Evolutionary conservation across 2,797 vertebrate species (phyloP), one percentile per base, ranked within the genome.

Genomic region (Rallus crepitans): DNA sequence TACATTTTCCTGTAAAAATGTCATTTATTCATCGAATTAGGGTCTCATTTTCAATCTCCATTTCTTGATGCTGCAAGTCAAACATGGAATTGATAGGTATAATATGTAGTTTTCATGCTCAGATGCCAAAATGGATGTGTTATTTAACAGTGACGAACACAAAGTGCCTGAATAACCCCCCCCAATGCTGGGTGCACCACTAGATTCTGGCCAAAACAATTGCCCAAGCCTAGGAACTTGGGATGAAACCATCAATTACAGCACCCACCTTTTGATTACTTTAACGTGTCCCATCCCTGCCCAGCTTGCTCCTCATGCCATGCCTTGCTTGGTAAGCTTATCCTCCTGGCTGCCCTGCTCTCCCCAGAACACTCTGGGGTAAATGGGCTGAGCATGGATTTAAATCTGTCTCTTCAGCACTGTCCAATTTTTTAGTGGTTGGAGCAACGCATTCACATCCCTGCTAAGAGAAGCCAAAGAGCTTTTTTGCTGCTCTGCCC

Each of bases 51-150:
- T 68, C 59, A 93, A 94, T 30, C 48, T 23, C 4, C 23, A 39
- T 45, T 39, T 86, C 76, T 61, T 79, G 66, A 84, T 12, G 4
- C 76, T 61, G 87, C 25, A 94, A 80, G 71, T 53, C 37, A 37
- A 37, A 37, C 37, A 37, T 37, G 37, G 37, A 37, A 37, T 11
- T 37, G 37, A 37, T 37, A 37, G 37, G 52, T 59, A 40, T 72
- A 72, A 77, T 35, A 35, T 12, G 4, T 30, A 78, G 30, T 70
- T 80, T 64, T 40, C 76, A 82, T 2, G 68, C 81, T 57, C 89
- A 59, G 73, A 61, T 68, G 87, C 93, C 78, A 77, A 82, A 94
- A 79, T 37, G 61, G 83, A 86, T 63, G 33, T 8, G 56, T 37
- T 18, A 71, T 55, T 91, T 90, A 93, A 90, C 81, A 80, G 42